A percentile compares a stretch with the other conserved stretches of the same genome.
Conservation (phyloP, 2,797 vertebrate species). For the Scolopax bukidnonensis region DNA sequence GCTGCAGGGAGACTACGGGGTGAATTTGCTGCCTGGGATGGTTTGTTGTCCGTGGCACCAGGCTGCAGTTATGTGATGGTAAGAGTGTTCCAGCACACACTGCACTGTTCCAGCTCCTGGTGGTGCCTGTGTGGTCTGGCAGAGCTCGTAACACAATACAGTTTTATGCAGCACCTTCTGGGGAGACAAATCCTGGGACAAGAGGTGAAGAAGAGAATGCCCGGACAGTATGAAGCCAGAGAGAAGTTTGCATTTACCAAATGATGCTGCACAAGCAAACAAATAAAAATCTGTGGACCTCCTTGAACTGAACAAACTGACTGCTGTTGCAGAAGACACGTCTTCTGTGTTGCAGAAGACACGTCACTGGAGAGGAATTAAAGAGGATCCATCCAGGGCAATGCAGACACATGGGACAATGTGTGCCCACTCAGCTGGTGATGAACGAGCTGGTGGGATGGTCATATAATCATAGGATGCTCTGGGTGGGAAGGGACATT, state of each 20-base stretch:
- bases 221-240: background rate
- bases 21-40: background rate
- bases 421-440: rapidly evolving
- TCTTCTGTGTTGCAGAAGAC: background rate
- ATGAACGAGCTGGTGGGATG: rapidly evolving
- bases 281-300: background rate
- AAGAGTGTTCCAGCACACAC: background rate
- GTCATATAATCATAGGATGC: rapidly evolving
- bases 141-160: background rate
- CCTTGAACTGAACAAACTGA: background rate
- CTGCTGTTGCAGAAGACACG: rapidly evolving
- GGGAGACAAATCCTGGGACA: background rate
- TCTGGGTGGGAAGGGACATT: background rate
- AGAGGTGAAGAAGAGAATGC: background rate
- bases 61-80: background rate
- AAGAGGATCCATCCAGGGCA: background rate
- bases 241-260: background rate
- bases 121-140: conserved; percentile 35
- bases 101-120: background rate
- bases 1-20: background rate
- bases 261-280: background rate
- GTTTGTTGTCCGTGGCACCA: background rate
- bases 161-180: background rate
- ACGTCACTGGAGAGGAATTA: background rate
- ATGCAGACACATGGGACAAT: background rate